phyloP scores from a whole-genome alignment of 1,140 invertebrate genomes.

The Acromyrmex echinatior region DNA sequence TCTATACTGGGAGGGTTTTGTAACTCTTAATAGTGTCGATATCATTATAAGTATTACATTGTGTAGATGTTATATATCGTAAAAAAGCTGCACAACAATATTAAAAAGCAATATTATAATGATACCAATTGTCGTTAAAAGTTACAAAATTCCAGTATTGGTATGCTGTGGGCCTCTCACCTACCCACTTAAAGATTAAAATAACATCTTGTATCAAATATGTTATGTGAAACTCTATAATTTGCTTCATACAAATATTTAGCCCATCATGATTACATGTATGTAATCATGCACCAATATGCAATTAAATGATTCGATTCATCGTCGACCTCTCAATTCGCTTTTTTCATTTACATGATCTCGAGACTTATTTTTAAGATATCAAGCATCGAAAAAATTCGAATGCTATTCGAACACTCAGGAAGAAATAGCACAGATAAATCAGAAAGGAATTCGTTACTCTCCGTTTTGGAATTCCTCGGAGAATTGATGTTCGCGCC shows the following conservation, averaged over 20 bases:
- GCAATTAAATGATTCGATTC: constrained; percentile 5
- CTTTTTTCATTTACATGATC: constrained; percentile 27
- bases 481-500: constrained; percentile 35
- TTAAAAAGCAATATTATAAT: too few relatives aligned
- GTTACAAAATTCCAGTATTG: too few relatives aligned
- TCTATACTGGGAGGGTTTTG: too few relatives aligned
- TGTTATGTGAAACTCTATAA: background rate
- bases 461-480: constrained; percentile 51
- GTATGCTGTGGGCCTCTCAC: too few relatives aligned
- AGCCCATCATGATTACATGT: background rate
- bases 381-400: constrained; percentile 35
- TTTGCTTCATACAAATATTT: background rate
- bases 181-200: background rate
- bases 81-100: too few relatives aligned
- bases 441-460: constrained; percentile 32
- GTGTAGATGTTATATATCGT: too few relatives aligned
- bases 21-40: too few relatives aligned
- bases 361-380: constrained; percentile 56
- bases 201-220: background rate
- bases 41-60: too few relatives aligned
- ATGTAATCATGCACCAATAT: background rate
- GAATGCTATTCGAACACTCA: constrained; percentile 46
- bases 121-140: too few relatives aligned
- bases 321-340: constrained; percentile 18
- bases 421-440: constrained; percentile 42